A percentile compares a stretch with the other conserved stretches of the same genome.
These are phyloP conservation scores for Agonopterix subpropinquella DNA, from an alignment of 2,888 invertebrate species.

Conservation along the genomic window DNA sequence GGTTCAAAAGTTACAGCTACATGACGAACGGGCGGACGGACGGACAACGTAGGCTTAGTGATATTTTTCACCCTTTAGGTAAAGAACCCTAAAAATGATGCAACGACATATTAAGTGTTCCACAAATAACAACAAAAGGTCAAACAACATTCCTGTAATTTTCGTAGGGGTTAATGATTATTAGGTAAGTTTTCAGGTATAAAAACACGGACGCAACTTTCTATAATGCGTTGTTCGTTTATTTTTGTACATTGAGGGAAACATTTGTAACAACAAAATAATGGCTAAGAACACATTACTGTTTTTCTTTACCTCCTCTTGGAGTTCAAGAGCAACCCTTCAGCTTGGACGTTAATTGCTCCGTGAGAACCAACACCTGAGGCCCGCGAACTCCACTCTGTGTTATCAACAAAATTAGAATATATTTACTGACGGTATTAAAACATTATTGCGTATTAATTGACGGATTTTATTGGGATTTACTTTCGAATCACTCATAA, in stretches of 20 bases:
- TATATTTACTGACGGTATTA: conserved; percentile 26
- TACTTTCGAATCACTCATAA: too few species aligned
- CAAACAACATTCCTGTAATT: conserved; percentile 1
- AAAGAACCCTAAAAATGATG: too few species aligned
- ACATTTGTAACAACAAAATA: conserved; percentile 30
- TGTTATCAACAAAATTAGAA: not conserved
- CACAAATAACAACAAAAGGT: conserved; percentile 1
- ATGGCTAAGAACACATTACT: conserved; percentile 33
- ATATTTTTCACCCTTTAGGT: too few species aligned
- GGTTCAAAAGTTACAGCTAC: too few species aligned
- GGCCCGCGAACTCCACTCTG: conserved; percentile 17
- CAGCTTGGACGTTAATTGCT: conserved; percentile 64
- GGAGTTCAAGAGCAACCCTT: conserved; percentile 61
- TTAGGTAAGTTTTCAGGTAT: conserved; percentile 2
- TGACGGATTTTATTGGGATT: not conserved
- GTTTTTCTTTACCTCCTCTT: conserved; percentile 46
- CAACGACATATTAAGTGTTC: not conserved
- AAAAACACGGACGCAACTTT: not conserved
- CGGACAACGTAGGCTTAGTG: too few species aligned
- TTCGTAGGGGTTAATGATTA: conserved; percentile 3
- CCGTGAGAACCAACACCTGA: conserved; percentile 61
- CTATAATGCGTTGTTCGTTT: conserved; percentile 8
- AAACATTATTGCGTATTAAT: conserved; percentile 25
- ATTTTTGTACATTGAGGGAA: conserved; percentile 7
- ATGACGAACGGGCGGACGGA: too few species aligned